Percentiles rank a stretch among this genome's conserved stretches.
Evolutionary conservation across 2,888 invertebrate species (phyloP).

Genomic region (Chromoteleia sp.): DNA sequence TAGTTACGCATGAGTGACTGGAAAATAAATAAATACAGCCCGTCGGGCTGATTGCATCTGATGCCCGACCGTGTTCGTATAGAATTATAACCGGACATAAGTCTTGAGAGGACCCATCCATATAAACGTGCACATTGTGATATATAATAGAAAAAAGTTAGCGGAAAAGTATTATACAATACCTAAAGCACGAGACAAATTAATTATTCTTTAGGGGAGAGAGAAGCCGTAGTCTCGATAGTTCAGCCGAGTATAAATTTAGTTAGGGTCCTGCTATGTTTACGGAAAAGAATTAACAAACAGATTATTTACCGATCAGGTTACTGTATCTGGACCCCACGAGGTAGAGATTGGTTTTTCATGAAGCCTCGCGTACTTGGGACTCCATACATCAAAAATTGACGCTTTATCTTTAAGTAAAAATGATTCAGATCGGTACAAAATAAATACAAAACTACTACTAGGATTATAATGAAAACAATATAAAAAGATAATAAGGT

Average conservation of each 20-base stretch:
- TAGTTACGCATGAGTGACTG: conserved; percentile 70
- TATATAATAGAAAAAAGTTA: neutral
- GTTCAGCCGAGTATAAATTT: neutral
- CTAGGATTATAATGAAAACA: no score
- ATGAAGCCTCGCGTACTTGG: no score
- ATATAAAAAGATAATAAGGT: no score
- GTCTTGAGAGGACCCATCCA: neutral
- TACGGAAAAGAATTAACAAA: neutral
- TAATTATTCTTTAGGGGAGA: conserved; percentile 25
- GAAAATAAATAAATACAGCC: conserved; percentile 70
- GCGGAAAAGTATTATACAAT: no score
- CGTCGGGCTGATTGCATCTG: conserved; percentile 69
- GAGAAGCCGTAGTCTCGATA: neutral
- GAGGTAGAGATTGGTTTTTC: conserved; percentile 3
- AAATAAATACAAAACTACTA: no score
- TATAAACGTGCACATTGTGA: neutral
- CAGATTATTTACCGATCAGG: conserved; percentile 18
- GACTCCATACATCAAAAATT: no score
- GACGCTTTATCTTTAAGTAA: no score
- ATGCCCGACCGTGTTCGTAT: conserved; percentile 41
- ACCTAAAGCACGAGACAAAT: conserved; percentile 22
- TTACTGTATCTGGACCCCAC: neutral
- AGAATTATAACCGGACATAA: neutral
- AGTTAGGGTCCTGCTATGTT: conserved; percentile 1
- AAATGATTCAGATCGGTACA: no score